A percentile compares a stretch with the other conserved stretches of the same genome.
These are phyloP conservation scores for Epistrophe eligans DNA, from an alignment of 2,888 invertebrate species.

Conservation along the genomic window DNA sequence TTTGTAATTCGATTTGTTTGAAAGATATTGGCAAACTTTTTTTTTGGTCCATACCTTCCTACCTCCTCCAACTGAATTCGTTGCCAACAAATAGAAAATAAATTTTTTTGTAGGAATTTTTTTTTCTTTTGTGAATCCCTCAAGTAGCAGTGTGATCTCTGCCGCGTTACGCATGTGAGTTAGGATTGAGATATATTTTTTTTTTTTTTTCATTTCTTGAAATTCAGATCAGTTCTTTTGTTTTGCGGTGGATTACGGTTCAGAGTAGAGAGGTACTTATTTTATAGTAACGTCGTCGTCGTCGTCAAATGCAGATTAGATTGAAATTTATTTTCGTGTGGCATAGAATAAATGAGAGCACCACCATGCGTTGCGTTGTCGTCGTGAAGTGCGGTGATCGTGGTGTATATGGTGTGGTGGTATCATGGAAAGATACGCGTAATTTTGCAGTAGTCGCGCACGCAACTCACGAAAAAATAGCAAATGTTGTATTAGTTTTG, in stretches of 20 bases:
- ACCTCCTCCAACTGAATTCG: slow-evolving; percentile 34
- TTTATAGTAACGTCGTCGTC: slow-evolving; percentile 36
- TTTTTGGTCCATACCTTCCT: slow-evolving; percentile 30
- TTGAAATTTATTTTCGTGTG: slow-evolving; percentile 73
- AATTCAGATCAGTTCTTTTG: slow-evolving; percentile 40
- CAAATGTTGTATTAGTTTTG: slow-evolving; percentile 28
- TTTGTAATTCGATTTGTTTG: slow-evolving; percentile 7
- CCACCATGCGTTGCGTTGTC: slow-evolving; percentile 27
- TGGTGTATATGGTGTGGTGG: slow-evolving; percentile 10
- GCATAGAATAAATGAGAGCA: slow-evolving; percentile 65
- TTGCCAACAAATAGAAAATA: slow-evolving; percentile 50
- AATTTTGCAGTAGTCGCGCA: slow-evolving; percentile 51
- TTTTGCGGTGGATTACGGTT: slow-evolving; percentile 51
- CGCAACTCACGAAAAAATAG: slow-evolving; percentile 54
- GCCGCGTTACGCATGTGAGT: slow-evolving; percentile 52
- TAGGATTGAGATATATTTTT: slow-evolving; percentile 28
- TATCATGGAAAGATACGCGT: slow-evolving; percentile 45
- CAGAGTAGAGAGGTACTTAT: slow-evolving; percentile 51
- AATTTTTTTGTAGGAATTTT: slow-evolving; percentile 21
- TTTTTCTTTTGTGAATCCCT: slow-evolving; percentile 1
- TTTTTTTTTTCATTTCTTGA: slow-evolving; percentile 30
- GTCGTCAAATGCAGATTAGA: slow-evolving; percentile 67
- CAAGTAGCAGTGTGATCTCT: slow-evolving; percentile 44
- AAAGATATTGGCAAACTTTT: slow-evolving; percentile 30
- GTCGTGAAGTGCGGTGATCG: slow-evolving; percentile 26